Base-by-base conservation (phyloP, 1,140 invertebrate species). In the Archivesica marissinica region DNA sequence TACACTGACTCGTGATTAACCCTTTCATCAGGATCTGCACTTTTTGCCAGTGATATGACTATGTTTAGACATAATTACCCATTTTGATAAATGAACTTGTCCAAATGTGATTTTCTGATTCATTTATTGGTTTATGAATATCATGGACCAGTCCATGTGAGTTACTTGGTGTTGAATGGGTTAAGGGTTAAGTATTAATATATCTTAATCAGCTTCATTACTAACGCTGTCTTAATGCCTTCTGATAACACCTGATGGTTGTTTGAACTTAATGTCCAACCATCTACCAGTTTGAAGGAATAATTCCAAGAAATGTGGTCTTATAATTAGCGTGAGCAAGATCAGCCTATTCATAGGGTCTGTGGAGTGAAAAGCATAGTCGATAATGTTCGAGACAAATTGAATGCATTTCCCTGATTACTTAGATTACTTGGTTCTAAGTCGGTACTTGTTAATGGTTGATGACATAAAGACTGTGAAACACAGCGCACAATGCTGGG, bases 321-420 rank as follows among this genome's bases (percentile, higher is more conserved):
- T 33, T 25, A 4, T 64, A 64, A 64, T 64, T 64, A 64, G 20
- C 30, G 7, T 33, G 30, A 20, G 1, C 59, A 64, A 13, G 59
- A 64, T 64, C 38, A 64, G n/a, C 59, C 59, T 64, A 20, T 30
- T 64, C 59, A 33, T 17, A 64, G 59, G 30, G 30, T 64, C n/a
- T 35, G n/a, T n/a, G n/a, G n/a, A n/a, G n/a, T n/a, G n/a, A n/a
- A n/a, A n/a, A 2, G 59, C 23, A 20, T 35, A 35, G 59, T 64
- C 59, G 38, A 64, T 64, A 64, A 59, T 30, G 38, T 13, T 33
- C 25, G 59, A 64, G 59, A 64, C 30, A 35, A 64, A 64, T 64
- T 64, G 59, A 35, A 64, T 64, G 59, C 30, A 64, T 3, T 35
- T 64, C 59, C 17, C 59, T 64, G 59, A 64, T 64, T 64, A 64